These are phyloP conservation scores for Marisa cornuarietis DNA, from an alignment of 1,140 invertebrate species.

Conservation along the genomic window DNA sequence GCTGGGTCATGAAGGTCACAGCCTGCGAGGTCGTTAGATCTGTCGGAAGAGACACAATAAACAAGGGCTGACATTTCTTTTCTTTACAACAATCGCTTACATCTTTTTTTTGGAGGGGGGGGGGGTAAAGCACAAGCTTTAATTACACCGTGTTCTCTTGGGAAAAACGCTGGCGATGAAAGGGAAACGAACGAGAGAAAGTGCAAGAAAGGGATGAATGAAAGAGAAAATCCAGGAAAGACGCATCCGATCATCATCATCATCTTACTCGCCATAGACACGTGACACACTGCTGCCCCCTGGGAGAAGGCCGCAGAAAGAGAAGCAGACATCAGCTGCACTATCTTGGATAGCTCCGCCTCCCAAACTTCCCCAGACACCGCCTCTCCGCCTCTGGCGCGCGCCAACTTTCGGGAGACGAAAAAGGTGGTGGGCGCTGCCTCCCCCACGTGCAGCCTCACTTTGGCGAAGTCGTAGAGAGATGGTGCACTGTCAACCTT, in stretches of 20 bases:
- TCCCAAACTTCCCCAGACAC: conserved; percentile 15
- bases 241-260: no score
- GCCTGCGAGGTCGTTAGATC: conserved; percentile 30
- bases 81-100: no score
- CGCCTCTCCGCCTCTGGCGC: neutral
- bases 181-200: no score
- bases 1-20: conserved; percentile 27
- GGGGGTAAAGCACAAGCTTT: no score
- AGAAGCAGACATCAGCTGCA: conserved; percentile 28
- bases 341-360: conserved; percentile 27
- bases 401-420: conserved; percentile 12
- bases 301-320: conserved; percentile 31
- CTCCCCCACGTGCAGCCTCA: conserved; percentile 29
- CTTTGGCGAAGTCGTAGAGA: conserved; percentile 28
- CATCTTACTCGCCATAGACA: conserved; percentile 28
- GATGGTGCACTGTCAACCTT: conserved; percentile 25
- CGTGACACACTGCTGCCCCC: conserved; percentile 29
- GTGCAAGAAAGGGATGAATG: no score
- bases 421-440: conserved; percentile 32
- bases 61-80: neutral
- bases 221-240: no score
- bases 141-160: no score
- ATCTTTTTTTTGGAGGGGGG: no score
- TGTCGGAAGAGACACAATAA: conserved; percentile 1
- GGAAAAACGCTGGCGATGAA: no score